Percentiles rank a stretch among this genome's conserved stretches.
Conservation (phyloP, 2,797 vertebrate species). For the Molossus molossus region DNA sequence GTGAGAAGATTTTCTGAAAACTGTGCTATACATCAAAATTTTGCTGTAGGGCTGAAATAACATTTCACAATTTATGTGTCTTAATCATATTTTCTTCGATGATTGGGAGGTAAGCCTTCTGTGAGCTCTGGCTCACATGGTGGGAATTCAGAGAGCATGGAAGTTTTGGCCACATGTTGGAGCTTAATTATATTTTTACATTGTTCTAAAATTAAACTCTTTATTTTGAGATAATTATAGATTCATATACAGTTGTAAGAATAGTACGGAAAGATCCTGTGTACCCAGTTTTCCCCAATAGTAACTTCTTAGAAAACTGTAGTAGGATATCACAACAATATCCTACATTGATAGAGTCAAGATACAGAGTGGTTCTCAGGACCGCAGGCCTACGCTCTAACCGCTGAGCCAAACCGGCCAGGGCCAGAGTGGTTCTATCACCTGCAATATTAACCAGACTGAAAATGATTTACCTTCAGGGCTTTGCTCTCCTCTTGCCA, state of each 20-base stretch:
- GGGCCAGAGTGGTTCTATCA: not conserved
- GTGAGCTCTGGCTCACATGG: not conserved
- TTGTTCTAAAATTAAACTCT: conserved; percentile 31
- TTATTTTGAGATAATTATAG: not conserved
- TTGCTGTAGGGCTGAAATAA: conserved; percentile 51
- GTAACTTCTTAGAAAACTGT: conserved; percentile 21
- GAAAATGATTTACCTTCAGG: not conserved
- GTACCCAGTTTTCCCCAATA: not conserved
- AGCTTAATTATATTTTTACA: not conserved
- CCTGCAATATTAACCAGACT: not conserved
- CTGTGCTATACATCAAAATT: not conserved
- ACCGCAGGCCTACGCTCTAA: too few species aligned
- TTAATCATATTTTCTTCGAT: conserved; percentile 19
- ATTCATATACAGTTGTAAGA: not conserved
- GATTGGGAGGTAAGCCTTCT: not conserved
- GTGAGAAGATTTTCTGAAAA: conserved; percentile 64
- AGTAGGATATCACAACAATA: not conserved
- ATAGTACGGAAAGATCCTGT: not conserved
- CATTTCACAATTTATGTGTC: not conserved
- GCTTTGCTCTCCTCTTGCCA: not conserved
- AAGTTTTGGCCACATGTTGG: not conserved
- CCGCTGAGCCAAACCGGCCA: too few species aligned
- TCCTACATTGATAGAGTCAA: not conserved
- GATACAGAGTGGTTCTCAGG: not conserved
- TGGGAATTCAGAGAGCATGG: conserved; percentile 18